Evolutionary conservation across 2,888 invertebrate genomes (phyloP).

Genomic region (Thymelicus sylvestris): DNA sequence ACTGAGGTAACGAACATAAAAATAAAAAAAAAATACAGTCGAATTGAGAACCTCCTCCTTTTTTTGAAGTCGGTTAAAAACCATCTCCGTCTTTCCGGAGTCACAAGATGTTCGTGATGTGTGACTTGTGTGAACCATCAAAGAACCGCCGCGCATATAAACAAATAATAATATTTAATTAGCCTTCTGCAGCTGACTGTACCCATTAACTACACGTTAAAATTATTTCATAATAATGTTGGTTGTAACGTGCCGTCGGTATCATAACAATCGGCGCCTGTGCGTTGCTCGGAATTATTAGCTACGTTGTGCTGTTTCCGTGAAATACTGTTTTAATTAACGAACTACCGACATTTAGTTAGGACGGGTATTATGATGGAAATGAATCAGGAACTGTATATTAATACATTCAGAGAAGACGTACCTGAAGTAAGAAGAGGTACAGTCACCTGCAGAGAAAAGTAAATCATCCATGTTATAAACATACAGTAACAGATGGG

Average conservation of each 20-base stretch:
- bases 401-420: no score
- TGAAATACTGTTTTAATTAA: constrained; percentile 53
- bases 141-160: neutral
- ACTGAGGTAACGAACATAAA: no score
- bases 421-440: no score
- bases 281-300: constrained; percentile 30
- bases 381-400: neutral
- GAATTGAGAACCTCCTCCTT: no score
- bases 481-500: no score
- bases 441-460: no score
- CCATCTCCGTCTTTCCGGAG: no score
- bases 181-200: constrained; percentile 6
- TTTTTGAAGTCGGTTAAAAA: no score
- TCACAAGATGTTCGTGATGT: no score
- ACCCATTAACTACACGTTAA: constrained; percentile 16
- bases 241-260: constrained; percentile 21
- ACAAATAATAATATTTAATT: constrained; percentile 4
- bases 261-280: constrained; percentile 40
- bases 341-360: constrained; percentile 42
- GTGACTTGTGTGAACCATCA: no score
- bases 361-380: constrained; percentile 18
- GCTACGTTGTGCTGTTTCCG: constrained; percentile 22
- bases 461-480: no score
- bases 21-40: no score
- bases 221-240: constrained; percentile 28